Evolutionary conservation across 92 coral and sea anemone genomes (phyloP).

Genomic region (Actinernus sp.): DNA sequence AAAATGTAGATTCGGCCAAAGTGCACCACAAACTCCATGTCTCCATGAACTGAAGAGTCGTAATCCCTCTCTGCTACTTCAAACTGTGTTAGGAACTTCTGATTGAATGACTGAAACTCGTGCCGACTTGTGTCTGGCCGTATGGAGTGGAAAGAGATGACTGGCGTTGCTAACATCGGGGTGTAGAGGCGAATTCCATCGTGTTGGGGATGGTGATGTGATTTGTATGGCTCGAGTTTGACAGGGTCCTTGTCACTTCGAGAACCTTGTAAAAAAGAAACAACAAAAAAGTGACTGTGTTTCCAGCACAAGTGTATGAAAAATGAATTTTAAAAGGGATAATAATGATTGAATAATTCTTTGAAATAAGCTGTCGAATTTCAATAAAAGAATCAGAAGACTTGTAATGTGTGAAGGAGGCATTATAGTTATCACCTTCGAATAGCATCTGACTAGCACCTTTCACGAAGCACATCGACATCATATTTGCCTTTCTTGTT

Average conservation of each 20-base stretch:
- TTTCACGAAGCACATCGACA: slow-evolving; percentile 93
- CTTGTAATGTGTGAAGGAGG: not conserved
- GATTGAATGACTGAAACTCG: slow-evolving; percentile 74
- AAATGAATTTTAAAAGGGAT: too few species aligned
- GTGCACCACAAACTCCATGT: slow-evolving; percentile 83
- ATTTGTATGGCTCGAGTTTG: slow-evolving; percentile 87
- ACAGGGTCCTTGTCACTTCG: slow-evolving; percentile 84
- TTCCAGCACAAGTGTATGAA: too few species aligned
- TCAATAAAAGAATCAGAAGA: not conserved
- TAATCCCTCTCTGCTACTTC: slow-evolving; percentile 80
- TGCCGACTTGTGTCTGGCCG: slow-evolving; percentile 20
- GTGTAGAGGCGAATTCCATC: slow-evolving; percentile 86
- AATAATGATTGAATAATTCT: too few species aligned
- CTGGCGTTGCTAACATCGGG: slow-evolving; percentile 76
- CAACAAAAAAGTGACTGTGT: too few species aligned
- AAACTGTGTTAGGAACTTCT: slow-evolving; percentile 85
- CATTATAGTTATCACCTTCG: slow-evolving; percentile 46
- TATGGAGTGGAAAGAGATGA: slow-evolving; percentile 8
- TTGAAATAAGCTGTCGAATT: too few species aligned
- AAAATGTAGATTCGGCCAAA: slow-evolving; percentile 94
- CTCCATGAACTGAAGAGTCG: slow-evolving; percentile 80
- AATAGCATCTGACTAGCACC: slow-evolving; percentile 90
- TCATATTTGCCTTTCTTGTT: slow-evolving; percentile 68
- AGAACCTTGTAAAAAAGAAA: slow-evolving; percentile 1
- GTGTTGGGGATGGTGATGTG: slow-evolving; percentile 86